Evolutionary conservation across 2,113 vertebrate genomes (phyloP), one percentile per base, ranked within the genome.

Genomic region (Sinocyclocheilus rhinocerous): DNA sequence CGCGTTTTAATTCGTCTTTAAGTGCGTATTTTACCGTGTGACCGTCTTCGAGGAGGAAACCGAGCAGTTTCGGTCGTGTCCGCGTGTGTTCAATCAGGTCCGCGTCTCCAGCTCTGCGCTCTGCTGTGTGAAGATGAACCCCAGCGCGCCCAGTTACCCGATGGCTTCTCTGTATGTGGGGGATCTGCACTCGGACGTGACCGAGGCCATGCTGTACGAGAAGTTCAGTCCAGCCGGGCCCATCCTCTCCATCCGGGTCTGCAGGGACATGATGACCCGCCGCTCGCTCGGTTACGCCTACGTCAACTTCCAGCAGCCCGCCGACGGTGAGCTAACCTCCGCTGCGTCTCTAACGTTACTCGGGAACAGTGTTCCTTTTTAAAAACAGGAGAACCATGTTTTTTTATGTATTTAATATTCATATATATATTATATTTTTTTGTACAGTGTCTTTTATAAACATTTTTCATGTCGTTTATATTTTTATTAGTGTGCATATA

Each of bases 161-260:
- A 97, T 97, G 96, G 96, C 97, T 87, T 97, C 96, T 24, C 94
- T 97, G 39, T 97, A 97, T 82, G 96, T 97, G 87, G 97, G 97
- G 59, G 97, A 97, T 78, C 95, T 97, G 65, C 96, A 97, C 89
- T 94, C 91, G 85, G 97, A 97, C 87, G 96, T 97, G 89, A 97
- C 96, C 57, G 96, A 97, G 91, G 96, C 96, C 91, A 97, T 97
- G 96, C 95, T 97, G 73, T 97, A 97, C 84, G 96, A 97, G 94
- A 97, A 97, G 93, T 97, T 97, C 93, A 97, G 96, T 90, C 96
- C 96, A 4, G 96, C 96, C 55, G 97, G 96, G 89, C 95, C 96
- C 9, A 97, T 97, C 92, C 94, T 97, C 18, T 97, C 96, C 63
- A 97, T 97, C 91, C 94, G 96, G 79, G 95, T 97, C 48, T 97